Evolutionary conservation across 2,797 vertebrate genomes (phyloP).

Genomic region (Tapirus indicus): DNA sequence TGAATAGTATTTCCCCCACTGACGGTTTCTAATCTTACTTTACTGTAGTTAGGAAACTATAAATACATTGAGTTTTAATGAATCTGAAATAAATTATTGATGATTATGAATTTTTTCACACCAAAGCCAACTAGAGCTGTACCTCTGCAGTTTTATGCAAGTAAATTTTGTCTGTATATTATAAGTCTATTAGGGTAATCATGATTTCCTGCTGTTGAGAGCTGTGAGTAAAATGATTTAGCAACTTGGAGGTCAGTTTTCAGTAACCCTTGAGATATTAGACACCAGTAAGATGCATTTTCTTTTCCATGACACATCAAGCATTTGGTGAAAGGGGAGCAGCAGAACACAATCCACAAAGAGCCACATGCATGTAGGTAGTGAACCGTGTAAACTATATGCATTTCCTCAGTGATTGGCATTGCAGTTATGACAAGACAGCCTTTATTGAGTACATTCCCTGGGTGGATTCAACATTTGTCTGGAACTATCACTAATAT

Average conservation of each 20-base stretch:
- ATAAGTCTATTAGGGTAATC: conserved; percentile 75
- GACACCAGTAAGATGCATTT: neutral
- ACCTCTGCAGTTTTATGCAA: conserved; percentile 79
- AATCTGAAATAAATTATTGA: conserved; percentile 79
- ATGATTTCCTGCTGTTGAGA: conserved; percentile 76
- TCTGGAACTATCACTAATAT: neutral
- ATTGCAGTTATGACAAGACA: neutral
- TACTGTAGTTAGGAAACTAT: conserved; percentile 40
- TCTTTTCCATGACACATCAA: conserved; percentile 57
- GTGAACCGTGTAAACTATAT: neutral
- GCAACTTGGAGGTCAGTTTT: conserved; percentile 75
- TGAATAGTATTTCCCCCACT: neutral
- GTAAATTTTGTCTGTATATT: conserved; percentile 73
- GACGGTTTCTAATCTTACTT: conserved; percentile 43
- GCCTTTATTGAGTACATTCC: neutral
- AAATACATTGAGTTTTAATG: conserved; percentile 73
- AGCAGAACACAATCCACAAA: conserved; percentile 52
- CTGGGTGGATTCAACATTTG: neutral
- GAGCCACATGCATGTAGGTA: neutral
- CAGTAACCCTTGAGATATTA: conserved; percentile 66
- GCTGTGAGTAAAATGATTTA: conserved; percentile 71
- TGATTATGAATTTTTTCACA: conserved; percentile 72
- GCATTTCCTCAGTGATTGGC: conserved; percentile 49
- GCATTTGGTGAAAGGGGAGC: conserved; percentile 11
- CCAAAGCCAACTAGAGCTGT: conserved; percentile 56